These are phyloP conservation scores for human DNA, from an alignment of 2,113 vertebrate species.

Conservation along the genomic window GRCh38 chr20:57946501-57947000, in stretches of 20 bases:
- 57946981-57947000: not conserved
- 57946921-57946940: constrained; percentile 22
- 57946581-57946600: not conserved
- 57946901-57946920: constrained; percentile 1
- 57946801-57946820: not conserved
- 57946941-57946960: not conserved
- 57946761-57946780: not conserved
- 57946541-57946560: not conserved
- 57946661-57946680: constrained; percentile 47
- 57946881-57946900: constrained; percentile 67
- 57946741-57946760: too few relatives aligned
- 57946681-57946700: not conserved
- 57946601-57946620: not conserved
- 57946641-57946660: constrained; percentile 28
- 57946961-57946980: not conserved
- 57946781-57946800: not conserved
- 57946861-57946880: constrained; percentile 73
- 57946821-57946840: not conserved
- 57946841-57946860: constrained; percentile 62
- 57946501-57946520: not conserved
- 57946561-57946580: not conserved
- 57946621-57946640: not conserved
- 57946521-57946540: too few relatives aligned
- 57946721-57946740: not conserved
- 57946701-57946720: not conserved